Evolutionary conservation across 2,888 invertebrate genomes (phyloP).

Genomic region (Epistrophe eligans): DNA sequence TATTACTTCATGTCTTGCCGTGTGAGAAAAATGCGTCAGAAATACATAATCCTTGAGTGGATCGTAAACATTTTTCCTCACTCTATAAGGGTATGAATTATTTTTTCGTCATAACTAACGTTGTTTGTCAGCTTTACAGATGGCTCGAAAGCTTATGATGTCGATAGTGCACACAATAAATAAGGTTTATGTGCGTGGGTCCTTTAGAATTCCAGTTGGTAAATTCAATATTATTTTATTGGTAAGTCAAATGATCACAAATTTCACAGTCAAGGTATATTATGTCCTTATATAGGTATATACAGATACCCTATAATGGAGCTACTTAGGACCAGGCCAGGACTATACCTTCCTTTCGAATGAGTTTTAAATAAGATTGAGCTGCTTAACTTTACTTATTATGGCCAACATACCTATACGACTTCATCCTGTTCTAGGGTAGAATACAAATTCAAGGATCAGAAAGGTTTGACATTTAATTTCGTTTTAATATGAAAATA

Average conservation of each 20-base stretch:
- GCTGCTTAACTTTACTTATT: conserved; percentile 1
- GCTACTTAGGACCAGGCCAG: not conserved
- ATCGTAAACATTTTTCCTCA: conserved; percentile 53
- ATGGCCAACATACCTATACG: not conserved
- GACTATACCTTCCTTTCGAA: not conserved
- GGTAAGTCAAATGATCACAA: not conserved
- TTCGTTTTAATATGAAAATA: conserved; percentile 71
- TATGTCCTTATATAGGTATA: not conserved
- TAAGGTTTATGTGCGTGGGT: conserved; percentile 25
- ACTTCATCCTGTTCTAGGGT: not conserved
- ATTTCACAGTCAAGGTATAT: not conserved
- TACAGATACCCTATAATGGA: not conserved
- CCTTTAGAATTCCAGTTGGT: conserved; percentile 6
- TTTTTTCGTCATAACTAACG: conserved; percentile 29
- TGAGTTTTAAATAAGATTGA: conserved; percentile 24
- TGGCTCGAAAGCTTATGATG: conserved; percentile 31
- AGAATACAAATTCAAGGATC: conserved; percentile 25
- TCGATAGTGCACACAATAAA: conserved; percentile 31
- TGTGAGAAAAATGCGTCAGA: conserved; percentile 61
- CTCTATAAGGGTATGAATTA: conserved; percentile 23
- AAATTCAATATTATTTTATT: conserved; percentile 37
- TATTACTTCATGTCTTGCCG: conserved; percentile 47
- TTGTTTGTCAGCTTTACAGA: conserved; percentile 35
- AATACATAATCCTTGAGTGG: conserved; percentile 61
- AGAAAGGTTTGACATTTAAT: conserved; percentile 71